A percentile compares a stretch with the other conserved stretches of the same genome.
These are phyloP conservation scores for Ceraclea dissimilis DNA, from an alignment of 2,888 invertebrate species.

Conservation along the genomic window DNA sequence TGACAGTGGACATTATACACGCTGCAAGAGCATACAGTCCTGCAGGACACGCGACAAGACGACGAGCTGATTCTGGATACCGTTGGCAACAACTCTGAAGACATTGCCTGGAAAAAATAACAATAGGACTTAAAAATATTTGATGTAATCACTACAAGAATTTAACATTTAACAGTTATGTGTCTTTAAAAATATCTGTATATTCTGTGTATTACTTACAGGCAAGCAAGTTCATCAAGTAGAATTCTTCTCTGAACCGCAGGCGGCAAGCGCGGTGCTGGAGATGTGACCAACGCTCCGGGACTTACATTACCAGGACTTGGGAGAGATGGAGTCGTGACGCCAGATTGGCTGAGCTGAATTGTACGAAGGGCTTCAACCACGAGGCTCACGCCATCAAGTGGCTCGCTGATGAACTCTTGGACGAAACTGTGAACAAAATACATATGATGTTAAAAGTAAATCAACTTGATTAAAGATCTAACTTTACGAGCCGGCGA, in stretches of 20 bases:
- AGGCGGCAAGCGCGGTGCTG: conserved; percentile 49
- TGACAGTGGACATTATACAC: conserved; percentile 82
- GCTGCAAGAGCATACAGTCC: conserved; percentile 80
- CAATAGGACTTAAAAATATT: neutral
- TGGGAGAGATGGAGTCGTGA: conserved; percentile 39
- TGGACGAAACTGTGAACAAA: conserved; percentile 70
- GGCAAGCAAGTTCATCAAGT: conserved; percentile 80
- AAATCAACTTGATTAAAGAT: neutral
- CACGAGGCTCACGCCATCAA: conserved; percentile 79
- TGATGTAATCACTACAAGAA: neutral
- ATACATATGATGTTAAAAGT: neutral
- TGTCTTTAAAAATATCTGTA: too few species aligned
- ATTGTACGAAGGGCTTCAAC: conserved; percentile 80
- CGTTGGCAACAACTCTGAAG: conserved; percentile 72
- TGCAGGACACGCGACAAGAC: conserved; percentile 68
- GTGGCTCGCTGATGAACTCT: conserved; percentile 82
- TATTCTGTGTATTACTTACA: conserved; percentile 43
- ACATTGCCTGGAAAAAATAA: conserved; percentile 60
- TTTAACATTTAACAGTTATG: too few species aligned
- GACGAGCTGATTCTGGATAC: conserved; percentile 70
- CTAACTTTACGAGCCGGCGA: too few species aligned
- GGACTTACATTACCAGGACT: conserved; percentile 27
- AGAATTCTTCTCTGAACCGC: conserved; percentile 66
- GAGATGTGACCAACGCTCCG: conserved; percentile 7
- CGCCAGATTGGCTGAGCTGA: conserved; percentile 69